Base-by-base conservation (phyloP, 2,888 invertebrate genomes). In the Idaea aversata region DNA sequence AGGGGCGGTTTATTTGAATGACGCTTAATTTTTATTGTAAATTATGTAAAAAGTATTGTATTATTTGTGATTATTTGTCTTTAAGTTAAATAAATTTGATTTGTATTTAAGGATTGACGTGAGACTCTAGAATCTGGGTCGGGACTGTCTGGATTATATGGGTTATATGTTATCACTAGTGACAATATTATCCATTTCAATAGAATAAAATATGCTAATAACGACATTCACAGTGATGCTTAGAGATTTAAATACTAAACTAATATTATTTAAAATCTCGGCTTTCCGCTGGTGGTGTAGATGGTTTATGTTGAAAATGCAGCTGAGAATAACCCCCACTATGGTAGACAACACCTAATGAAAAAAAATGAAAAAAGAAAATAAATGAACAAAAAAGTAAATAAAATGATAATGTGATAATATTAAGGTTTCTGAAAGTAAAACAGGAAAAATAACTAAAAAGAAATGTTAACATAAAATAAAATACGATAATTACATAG, bases 301-400 rank as follows among this genome's bases (percentile, higher is more conserved):
- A 69, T 94, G 93, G 85, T 95, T 95, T 74, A 95, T 94, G 84
- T 95, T 93, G 77, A 94, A 89, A 70, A 93, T 89, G 63, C 93
- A 88, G 74, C 95, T 94, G 70, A 95, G 91, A 61, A 95, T 80
- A 61, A 95, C 89, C 67, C 94, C 94, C 57, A 95, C 89, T 63
- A 94, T 83, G 36, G 94, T 95, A 79, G 95, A 94, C 61, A 94
- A 70, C 34, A 95, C 91, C 95, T 95, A 86, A 58, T 76, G 76
- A 80, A 77, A 75, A 77, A 78, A 82, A 82, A 81, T 77, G 79
- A 78, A 76, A 79, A 80, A 82, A 74, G 78, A 74, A 83, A 77
- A 71, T 78, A 83, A 77, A 75, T 77, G 68, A 70, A 77, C 75
- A 72, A 62, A 71, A 73, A 74, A n/a, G n/a, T 72, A 73, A 73